Evolutionary conservation across 2,888 invertebrate genomes (phyloP).

Genomic region (Scaptomyza parva): DNA sequence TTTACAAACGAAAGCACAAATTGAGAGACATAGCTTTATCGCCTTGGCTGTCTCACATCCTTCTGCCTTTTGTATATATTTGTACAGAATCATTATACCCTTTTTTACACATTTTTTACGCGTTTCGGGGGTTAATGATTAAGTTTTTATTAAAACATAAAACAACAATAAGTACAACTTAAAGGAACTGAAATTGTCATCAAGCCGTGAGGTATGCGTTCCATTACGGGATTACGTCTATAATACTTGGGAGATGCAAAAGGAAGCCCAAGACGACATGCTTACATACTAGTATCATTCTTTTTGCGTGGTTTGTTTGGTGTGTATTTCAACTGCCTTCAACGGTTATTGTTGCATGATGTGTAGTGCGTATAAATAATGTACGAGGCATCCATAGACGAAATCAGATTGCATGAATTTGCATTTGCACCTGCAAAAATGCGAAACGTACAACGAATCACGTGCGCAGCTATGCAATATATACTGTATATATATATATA

Average conservation of each 20-base stretch:
- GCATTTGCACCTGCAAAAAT: slow-evolving; percentile 74
- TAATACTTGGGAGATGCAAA: slow-evolving; percentile 8
- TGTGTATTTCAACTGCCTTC: background rate
- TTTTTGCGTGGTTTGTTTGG: slow-evolving; percentile 15
- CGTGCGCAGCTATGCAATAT: slow-evolving; percentile 48
- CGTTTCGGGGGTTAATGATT: too few relatives aligned
- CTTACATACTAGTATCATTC: slow-evolving; percentile 15
- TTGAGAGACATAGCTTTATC: too few relatives aligned
- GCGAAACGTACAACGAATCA: slow-evolving; percentile 69
- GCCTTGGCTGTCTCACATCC: too few relatives aligned
- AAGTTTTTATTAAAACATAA: too few relatives aligned
- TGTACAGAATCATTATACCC: too few relatives aligned
- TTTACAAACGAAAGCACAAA: too few relatives aligned
- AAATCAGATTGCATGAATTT: slow-evolving; percentile 70
- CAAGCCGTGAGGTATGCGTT: background rate
- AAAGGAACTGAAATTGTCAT: slow-evolving; percentile 6
- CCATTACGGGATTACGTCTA: slow-evolving; percentile 27
- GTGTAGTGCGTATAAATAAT: slow-evolving; percentile 67
- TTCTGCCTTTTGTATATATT: too few relatives aligned
- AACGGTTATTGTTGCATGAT: slow-evolving; percentile 56
- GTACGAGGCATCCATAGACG: slow-evolving; percentile 63
- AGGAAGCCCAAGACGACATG: slow-evolving; percentile 6
- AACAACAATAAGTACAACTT: background rate
- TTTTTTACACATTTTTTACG: too few relatives aligned
- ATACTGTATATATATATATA: background rate